These are phyloP conservation scores for Leucania comma DNA, from an alignment of 2,888 invertebrate species.

Conservation along the genomic window DNA sequence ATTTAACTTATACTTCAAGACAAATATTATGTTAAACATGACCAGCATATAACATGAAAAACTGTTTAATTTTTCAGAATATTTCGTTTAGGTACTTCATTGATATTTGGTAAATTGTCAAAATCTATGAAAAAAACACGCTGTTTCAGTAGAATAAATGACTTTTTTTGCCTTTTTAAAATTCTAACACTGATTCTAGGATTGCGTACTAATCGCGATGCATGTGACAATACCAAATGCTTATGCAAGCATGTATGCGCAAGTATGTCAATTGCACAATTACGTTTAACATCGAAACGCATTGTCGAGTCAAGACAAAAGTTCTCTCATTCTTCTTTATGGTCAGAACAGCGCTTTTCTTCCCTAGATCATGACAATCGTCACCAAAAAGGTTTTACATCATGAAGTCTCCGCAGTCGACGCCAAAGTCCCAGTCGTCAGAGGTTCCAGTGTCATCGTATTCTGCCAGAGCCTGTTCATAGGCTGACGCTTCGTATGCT, in stretches of 20 bases:
- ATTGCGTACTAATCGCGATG: neutral
- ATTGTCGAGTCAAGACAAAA: neutral
- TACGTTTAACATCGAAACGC: no score
- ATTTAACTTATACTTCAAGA: conserved; percentile 1
- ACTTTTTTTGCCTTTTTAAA: neutral
- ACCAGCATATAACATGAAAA: conserved; percentile 50
- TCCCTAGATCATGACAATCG: conserved; percentile 11
- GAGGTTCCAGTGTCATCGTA: conserved; percentile 89
- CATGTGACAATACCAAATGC: conserved; percentile 1
- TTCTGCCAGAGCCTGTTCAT: conserved; percentile 91
- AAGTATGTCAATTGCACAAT: no score
- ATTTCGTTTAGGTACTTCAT: conserved; percentile 11
- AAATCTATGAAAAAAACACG: conserved; percentile 25
- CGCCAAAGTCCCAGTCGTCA: conserved; percentile 93
- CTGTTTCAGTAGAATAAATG: conserved; percentile 9
- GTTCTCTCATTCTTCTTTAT: neutral
- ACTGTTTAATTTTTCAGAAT: neutral
- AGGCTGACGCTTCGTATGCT: conserved; percentile 91
- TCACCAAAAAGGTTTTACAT: conserved; percentile 83
- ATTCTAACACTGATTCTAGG: neutral
- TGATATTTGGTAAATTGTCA: conserved; percentile 1
- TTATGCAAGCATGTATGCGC: neutral
- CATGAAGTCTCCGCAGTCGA: conserved; percentile 94
- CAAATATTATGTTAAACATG: conserved; percentile 42
- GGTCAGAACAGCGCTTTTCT: conserved; percentile 21